phyloP scores from a whole-genome alignment of 2,113 vertebrate genomes.

The Caranx ignobilis region DNA sequence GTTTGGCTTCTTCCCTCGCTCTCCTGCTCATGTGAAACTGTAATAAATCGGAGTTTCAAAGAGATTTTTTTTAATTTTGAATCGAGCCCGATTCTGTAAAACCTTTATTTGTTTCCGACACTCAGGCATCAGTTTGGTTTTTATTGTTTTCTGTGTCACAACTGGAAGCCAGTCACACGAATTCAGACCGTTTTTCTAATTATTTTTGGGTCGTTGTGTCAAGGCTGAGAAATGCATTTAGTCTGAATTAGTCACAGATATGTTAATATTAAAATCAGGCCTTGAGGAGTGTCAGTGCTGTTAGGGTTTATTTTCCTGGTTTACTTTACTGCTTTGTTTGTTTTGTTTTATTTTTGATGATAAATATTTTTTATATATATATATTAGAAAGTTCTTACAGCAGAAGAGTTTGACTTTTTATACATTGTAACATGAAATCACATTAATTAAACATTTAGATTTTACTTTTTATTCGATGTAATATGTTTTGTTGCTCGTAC shows the following conservation, averaged over 20 bases:
- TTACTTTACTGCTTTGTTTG: neutral
- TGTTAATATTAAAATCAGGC: neutral
- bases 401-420: neutral
- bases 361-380: neutral
- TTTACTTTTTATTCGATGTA: neutral
- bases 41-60: neutral
- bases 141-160: neutral
- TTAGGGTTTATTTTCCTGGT: too few species aligned
- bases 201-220: neutral
- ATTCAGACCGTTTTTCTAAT: neutral
- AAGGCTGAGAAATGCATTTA: too few species aligned
- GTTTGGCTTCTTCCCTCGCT: conserved; percentile 5
- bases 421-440: neutral
- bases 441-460: neutral
- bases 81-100: neutral
- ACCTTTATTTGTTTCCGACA: neutral
- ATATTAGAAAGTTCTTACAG: neutral
- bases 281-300: too few species aligned
- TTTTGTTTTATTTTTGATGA: neutral
- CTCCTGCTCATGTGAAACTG: conserved; percentile 21
- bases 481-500: neutral
- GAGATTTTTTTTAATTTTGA: neutral
- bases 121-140: neutral
- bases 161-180: neutral
- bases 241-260: neutral